Evolutionary conservation across 2,888 invertebrate species (phyloP), one percentile per base, ranked within the genome.

Genomic region (Hecatera dysodea): DNA sequence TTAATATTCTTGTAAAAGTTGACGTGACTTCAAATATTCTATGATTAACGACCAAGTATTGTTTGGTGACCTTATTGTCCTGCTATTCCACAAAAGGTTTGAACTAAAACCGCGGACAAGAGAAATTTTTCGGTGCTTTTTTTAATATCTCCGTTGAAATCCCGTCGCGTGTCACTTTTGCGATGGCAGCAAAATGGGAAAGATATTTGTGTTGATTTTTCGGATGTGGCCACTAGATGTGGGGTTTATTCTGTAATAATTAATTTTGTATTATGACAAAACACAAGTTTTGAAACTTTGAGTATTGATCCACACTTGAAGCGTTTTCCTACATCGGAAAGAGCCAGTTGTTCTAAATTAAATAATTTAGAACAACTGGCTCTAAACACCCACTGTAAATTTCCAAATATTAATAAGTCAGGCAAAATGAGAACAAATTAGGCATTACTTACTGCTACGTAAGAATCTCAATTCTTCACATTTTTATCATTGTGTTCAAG

Each of bases 1-100:
- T 90, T 89, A 90, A 89, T 90, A 87, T 85, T 84, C 83, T 81
- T 73, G 77, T 82, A 84, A 85, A 86, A 87, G 90, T 89, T 91
- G 93, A 93, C 91, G 87, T 81, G 72, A 84, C 83, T 91, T 93
- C 93, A 92, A 93, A 93, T 92, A 90, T 91, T 86, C 78, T 77
- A 88, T 92, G 93, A 93, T 92, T 89, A 91, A 93, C 85, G 92
- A 90, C 78, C 81, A 1, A 67, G 78, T 85, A 90, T 92, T 93
- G 93, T 93, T 90, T 90, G 91, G 81, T 69, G 66, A 72, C 82
- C 84, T 87, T 88, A 92, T 92, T 93, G 91, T 92, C 86, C 85
- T 87, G 85, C 77, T 84, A 81, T 79, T 67, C 82, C 77, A 90
- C 90, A 90, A 90, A 87, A 79, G 89, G 88, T 87, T 87, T 83